Evolutionary conservation across 2,797 vertebrate genomes (phyloP).

Genomic region (Mionectes olivaceus): DNA sequence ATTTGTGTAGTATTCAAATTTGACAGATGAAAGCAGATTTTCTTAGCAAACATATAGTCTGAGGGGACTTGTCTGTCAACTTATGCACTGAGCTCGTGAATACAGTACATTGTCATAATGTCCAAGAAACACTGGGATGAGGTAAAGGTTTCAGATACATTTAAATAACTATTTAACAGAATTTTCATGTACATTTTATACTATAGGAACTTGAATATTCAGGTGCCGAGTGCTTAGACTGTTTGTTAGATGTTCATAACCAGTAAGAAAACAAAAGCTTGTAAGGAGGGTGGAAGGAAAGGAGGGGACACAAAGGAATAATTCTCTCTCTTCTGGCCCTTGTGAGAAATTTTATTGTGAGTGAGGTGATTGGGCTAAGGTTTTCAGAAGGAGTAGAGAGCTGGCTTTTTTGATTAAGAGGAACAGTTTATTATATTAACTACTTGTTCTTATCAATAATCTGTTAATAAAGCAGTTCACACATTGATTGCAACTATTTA

Average conservation of each 20-base stretch:
- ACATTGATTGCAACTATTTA: not conserved
- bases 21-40: conserved; percentile 22
- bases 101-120: not conserved
- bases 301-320: not conserved
- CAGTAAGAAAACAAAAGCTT: not conserved
- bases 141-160: not conserved
- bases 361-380: not conserved
- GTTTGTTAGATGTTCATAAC: not conserved
- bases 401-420: not conserved
- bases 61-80: not conserved
- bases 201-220: not conserved
- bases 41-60: conserved; percentile 2
- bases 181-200: not conserved
- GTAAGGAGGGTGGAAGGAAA: not conserved
- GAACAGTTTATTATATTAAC: not conserved
- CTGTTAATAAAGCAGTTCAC: not conserved
- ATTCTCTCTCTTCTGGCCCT: not conserved
- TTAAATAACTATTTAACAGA: not conserved
- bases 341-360: not conserved
- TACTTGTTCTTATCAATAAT: not conserved
- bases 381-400: not conserved
- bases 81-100: not conserved
- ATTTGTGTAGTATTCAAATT: not conserved
- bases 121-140: not conserved
- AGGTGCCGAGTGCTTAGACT: not conserved